Conservation (phyloP, 2,113 vertebrate genomes). For the Pollachius pollachius region DNA sequence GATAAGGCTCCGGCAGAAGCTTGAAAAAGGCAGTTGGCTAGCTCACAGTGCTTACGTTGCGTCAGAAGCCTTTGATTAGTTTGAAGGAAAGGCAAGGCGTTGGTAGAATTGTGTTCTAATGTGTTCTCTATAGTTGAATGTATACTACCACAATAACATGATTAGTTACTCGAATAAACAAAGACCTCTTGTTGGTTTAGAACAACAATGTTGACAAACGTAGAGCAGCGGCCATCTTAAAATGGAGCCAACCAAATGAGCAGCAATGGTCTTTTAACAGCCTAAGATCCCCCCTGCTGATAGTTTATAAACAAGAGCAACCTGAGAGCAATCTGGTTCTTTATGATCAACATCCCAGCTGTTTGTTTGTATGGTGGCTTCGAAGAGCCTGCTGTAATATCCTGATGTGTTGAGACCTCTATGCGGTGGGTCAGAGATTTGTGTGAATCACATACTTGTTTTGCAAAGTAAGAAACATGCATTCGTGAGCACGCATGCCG, state of each 20-base stretch:
- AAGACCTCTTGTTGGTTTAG: too few relatives aligned
- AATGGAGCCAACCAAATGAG: neutral
- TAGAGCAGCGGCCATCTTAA: neutral
- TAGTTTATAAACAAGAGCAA: neutral
- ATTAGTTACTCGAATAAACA: too few relatives aligned
- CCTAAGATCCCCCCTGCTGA: too few relatives aligned
- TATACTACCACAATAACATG: too few relatives aligned
- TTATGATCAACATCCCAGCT: too few relatives aligned
- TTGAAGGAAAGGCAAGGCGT: constrained; percentile 1
- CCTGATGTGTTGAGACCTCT: constrained; percentile 16
- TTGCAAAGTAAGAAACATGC: constrained; percentile 4
- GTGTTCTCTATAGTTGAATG: too few relatives aligned
- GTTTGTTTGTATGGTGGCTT: constrained; percentile 12
- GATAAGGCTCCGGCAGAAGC: constrained; percentile 34
- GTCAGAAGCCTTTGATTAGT: constrained; percentile 18
- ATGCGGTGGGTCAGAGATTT: constrained; percentile 15
- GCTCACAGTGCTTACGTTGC: constrained; percentile 13
- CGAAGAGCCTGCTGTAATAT: constrained; percentile 17
- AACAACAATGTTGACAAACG: neutral
- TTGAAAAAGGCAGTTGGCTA: constrained; percentile 29
- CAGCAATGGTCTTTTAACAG: constrained; percentile 3
- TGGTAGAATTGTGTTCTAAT: too few relatives aligned
- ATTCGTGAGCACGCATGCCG: neutral
- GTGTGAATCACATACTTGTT: constrained; percentile 30
- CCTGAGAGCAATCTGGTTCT: too few relatives aligned